Conservation (phyloP, 2,888 invertebrate species). For the Vesta saturnalis region DNA sequence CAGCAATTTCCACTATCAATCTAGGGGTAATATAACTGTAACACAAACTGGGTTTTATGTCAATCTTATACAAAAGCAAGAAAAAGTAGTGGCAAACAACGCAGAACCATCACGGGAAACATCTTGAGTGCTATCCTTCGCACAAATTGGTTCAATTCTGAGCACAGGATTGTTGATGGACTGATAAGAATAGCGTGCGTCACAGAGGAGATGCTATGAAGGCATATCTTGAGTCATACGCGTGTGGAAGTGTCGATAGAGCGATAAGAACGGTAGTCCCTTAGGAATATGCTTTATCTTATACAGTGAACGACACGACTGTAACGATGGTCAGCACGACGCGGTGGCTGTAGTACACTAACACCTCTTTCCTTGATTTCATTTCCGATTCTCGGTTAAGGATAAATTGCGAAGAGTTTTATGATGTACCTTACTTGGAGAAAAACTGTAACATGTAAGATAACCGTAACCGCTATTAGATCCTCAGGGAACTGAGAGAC, state of each 20-base stretch:
- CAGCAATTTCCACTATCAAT: constrained; percentile 40
- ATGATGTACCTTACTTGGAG: constrained; percentile 60
- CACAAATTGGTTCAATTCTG: constrained; percentile 41
- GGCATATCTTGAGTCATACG: constrained; percentile 48
- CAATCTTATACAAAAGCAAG: constrained; percentile 37
- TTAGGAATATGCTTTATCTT: constrained; percentile 45
- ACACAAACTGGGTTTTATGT: constrained; percentile 34
- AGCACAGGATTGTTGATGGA: constrained; percentile 39
- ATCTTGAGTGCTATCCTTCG: constrained; percentile 35
- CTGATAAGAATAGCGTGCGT: constrained; percentile 35
- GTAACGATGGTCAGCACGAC: constrained; percentile 17
- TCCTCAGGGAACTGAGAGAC: constrained; percentile 56
- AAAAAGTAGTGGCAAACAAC: constrained; percentile 26
- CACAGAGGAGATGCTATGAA: constrained; percentile 37
- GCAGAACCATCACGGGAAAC: constrained; percentile 31
- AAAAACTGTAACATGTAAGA: constrained; percentile 59
- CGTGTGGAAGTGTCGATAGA: constrained; percentile 50
- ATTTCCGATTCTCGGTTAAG: constrained; percentile 36
- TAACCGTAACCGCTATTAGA: constrained; percentile 61
- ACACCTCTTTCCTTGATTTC: constrained; percentile 46
- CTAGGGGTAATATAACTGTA: constrained; percentile 37
- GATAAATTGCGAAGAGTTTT: constrained; percentile 60
- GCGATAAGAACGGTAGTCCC: constrained; percentile 48
- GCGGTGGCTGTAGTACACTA: constrained; percentile 15
- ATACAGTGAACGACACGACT: constrained; percentile 14